These are phyloP conservation scores for Myrmophylax atrothorax DNA, from an alignment of 2,113 vertebrate species.

Conservation along the genomic window DNA sequence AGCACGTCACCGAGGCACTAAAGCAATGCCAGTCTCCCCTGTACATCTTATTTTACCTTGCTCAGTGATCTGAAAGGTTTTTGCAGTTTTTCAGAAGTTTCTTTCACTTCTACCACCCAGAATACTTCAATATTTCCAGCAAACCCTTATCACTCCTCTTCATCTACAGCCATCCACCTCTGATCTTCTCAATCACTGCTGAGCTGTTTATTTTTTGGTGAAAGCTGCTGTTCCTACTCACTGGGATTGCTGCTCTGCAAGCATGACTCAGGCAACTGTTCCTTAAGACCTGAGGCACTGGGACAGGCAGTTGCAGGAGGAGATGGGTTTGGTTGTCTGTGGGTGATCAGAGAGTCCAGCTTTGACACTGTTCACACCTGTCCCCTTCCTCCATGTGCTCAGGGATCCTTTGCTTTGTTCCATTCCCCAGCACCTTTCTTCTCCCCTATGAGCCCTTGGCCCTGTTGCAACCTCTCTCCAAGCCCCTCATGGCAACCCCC, in stretches of 20 bases:
- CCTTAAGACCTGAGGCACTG: background rate
- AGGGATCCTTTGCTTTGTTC: background rate
- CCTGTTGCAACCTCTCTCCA: background rate
- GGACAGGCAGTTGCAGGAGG: background rate
- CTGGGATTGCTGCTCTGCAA: background rate
- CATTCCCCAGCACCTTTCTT: too few relatives aligned
- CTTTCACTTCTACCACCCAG: background rate
- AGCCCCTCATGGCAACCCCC: accelerated
- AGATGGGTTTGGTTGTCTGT: background rate
- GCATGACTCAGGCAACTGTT: accelerated
- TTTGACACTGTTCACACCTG: background rate
- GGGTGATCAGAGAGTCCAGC: background rate
- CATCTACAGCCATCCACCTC: accelerated
- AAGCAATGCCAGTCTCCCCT: accelerated
- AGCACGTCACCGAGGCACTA: background rate
- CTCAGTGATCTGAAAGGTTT: background rate
- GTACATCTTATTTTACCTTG: background rate
- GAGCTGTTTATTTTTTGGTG: background rate
- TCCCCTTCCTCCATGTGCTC: background rate
- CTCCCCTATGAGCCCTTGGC: background rate
- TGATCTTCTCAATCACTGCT: background rate
- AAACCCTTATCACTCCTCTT: background rate
- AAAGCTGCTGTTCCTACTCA: background rate
- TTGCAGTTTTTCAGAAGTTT: background rate
- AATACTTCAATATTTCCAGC: background rate